Evolutionary conservation across 2,888 invertebrate species (phyloP), one percentile per base, ranked within the genome.

Genomic region (Eupithecia centaureata): DNA sequence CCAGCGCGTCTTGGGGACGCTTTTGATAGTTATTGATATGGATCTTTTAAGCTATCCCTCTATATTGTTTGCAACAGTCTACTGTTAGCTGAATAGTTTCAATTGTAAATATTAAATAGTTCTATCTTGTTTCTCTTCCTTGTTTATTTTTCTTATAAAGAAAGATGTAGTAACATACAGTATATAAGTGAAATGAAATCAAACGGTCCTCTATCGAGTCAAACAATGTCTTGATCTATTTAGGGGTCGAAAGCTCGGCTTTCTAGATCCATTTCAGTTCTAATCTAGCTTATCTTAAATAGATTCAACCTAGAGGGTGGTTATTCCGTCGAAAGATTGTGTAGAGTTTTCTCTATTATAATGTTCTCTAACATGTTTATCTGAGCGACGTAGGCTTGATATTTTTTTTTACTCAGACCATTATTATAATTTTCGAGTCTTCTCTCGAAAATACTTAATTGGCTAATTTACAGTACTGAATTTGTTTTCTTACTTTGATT

Each of bases 171-270:
- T n/a, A n/a, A n/a, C n/a, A n/a, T n/a, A n/a, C n/a, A n/a, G n/a
- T n/a, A 18, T 18, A 42, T 18, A 42, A 8, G 42, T 42, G 18
- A 18, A 7, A 42, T 42, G n/a, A 60, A 27, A 59, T 10, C n/a
- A 52, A 32, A 42, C 38, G 18, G 30, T 38, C n/a, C 18, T 38
- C 13, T 12, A 38, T 54, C 30, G 7, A 33, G 52, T 52, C 8
- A 52, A 61, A 61, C 25, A 61, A 22, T 32, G 38, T n/a, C 42
- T 51, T 30, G n/a, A 32, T 61, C 51, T 61, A 52, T 61, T 61
- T 52, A 61, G n/a, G 52, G 52, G 61, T 33, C 52, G 35, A 52
- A 42, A 52, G 35, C 32, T 57, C 63, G 22, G 57, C 63, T 63
- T 63, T 63, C 63, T 58, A 25, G 25, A 33, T 57, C 47, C 57